Evolutionary conservation across 1,140 invertebrate genomes (phyloP), one percentile per base, ranked within the genome.

Genomic region (Anoplophora glabripennis): DNA sequence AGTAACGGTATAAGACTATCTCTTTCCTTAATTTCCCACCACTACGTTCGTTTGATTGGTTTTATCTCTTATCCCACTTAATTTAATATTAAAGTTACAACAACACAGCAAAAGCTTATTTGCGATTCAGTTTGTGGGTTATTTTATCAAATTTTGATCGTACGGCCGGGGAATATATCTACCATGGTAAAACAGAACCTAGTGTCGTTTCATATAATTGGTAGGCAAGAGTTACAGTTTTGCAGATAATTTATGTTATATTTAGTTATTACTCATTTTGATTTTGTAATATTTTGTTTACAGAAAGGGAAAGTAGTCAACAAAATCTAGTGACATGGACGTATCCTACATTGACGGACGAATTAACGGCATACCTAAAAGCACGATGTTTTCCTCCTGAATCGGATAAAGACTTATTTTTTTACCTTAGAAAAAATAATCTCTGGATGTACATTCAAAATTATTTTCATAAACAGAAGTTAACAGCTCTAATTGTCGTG

Each of bases 161-260:
- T 15, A n/a, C n/a, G n/a, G n/a, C n/a, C n/a, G n/a, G n/a, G n/a
- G n/a, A n/a, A n/a, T n/a, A n/a, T 28, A 28, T 2, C 21, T 28
- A 28, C 21, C 5, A 28, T 28, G 21, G 5, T 28, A 28, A 28
- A 28, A 28, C 21, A 28, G 21, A 42, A 52, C 28, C 33, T 74
- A 62, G 51, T 69, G 60, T 66, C 70, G 58, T 57, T 69, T 79
- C 18, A 85, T 81, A 46, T 84, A 84, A 66, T 76, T 82, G 68
- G 69, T 85, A 58, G 84, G 42, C 35, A 40, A 51, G 21, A n/a
- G n/a, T n/a, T n/a, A n/a, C 11, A 8, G 12, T 17, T 18, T 10
- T 9, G 7, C 40, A 33, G 9, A 33, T 48, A 53, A 38, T 36
- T 42, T 44, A 33, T 28, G 21, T 28, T 28, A 28, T 28, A 28